Evolutionary conservation across 2,888 invertebrate species (phyloP).

Genomic region (Eurytoma californica): DNA sequence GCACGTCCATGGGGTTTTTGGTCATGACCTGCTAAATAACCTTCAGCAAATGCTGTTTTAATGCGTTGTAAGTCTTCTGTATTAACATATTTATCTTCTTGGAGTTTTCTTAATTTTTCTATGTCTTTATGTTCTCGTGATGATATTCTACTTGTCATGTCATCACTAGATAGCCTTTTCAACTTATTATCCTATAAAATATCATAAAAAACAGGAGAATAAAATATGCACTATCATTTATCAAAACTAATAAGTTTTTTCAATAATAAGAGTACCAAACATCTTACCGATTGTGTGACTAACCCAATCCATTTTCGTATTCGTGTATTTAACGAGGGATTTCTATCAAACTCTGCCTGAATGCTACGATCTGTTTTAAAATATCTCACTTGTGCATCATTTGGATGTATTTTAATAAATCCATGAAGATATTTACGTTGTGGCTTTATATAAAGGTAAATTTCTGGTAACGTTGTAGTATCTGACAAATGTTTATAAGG

Average conservation of each 20-base stretch:
- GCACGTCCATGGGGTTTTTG: constrained; percentile 67
- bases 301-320: constrained; percentile 65
- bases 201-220: constrained; percentile 25
- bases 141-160: constrained; percentile 33
- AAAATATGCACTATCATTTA: too few relatives aligned
- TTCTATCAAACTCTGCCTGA: constrained; percentile 83
- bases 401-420: constrained; percentile 49
- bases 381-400: constrained; percentile 79
- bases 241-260: neutral
- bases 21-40: constrained; percentile 85
- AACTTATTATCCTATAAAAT: constrained; percentile 60
- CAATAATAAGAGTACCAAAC: constrained; percentile 5
- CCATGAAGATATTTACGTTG: constrained; percentile 61
- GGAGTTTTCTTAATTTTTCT: constrained; percentile 76
- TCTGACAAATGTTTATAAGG: constrained; percentile 58
- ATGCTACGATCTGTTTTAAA: constrained; percentile 89
- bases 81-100: constrained; percentile 76
- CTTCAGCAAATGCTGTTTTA: constrained; percentile 94
- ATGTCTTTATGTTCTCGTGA: constrained; percentile 71
- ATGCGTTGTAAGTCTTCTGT: constrained; percentile 83
- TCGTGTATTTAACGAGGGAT: constrained; percentile 77
- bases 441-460: constrained; percentile 54
- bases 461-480: constrained; percentile 59
- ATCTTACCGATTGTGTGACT: constrained; percentile 55
- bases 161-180: constrained; percentile 21